Evolutionary conservation across 2,113 vertebrate species (phyloP), one percentile per base, ranked within the genome.

Genomic region (Cebus imitator): DNA sequence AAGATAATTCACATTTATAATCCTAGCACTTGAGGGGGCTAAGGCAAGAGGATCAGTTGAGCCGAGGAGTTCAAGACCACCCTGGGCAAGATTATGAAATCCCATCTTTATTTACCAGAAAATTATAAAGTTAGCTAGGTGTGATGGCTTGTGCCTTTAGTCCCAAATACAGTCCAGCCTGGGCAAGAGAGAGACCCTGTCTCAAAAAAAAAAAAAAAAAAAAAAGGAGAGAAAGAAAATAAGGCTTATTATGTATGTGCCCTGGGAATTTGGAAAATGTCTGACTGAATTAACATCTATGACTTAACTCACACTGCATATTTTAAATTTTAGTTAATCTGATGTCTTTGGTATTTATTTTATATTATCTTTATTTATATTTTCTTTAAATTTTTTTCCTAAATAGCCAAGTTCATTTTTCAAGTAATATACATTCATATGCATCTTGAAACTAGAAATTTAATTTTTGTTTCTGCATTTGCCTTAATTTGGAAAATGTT

Each of bases 401-500:
- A 75, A 95, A 95, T 57, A 50, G 25, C 64, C 57, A 96, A 76
- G 25, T 91, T 94, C 8, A 82, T 93, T 96, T 95, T 96, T 93
- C 37, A 89, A 88, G 35, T 78, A 94, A 76, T 82, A 37, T 45
- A 9, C 14, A 55, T 85, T 93, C 30, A 72, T 70, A 21, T 80
- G 6, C 48, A 2, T 75, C 73, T 93, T 89, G 30, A 87, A 96
- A 84, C 25, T 93, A 91, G 80, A 92, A 79, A 75, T 52, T 94
- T 83, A 79, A 86, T 45, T 95, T 93, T 96, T 94, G 16, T 21
- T 55, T 96, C 68, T 90, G 25, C 20, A 90, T 75, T 88, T 89
- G 32, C 35, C 88, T 96, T 87, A 89, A 55, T 91, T 92, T 90
- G 23, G n/a, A 83, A 97, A 92, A 68, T 8, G 14, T 88, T 90